These are phyloP conservation scores for Drosophila subsilvestris DNA, from an alignment of 2,888 invertebrate genomes.

Conservation along the genomic window DNA sequence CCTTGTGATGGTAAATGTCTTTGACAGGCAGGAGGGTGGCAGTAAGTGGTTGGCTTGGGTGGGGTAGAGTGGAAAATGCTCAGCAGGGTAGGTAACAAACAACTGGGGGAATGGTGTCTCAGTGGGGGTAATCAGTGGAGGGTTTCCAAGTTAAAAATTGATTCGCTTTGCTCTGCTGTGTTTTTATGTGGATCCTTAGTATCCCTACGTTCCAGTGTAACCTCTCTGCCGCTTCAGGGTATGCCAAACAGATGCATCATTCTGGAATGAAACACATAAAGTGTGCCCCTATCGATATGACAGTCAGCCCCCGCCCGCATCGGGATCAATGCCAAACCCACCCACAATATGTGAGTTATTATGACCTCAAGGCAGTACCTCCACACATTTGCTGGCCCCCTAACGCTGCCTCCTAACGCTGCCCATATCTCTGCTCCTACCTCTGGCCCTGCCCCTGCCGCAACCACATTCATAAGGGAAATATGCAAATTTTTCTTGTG, in stretches of 20 bases:
- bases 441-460: no score
- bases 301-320: conserved; percentile 20
- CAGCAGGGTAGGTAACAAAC: neutral
- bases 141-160: no score
- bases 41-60: neutral
- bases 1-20: conserved; percentile 29
- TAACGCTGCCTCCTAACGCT: neutral
- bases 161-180: no score
- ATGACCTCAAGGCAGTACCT: conserved; percentile 47
- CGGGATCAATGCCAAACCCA: neutral
- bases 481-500: conserved; percentile 69
- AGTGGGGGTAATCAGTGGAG: no score
- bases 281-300: conserved; percentile 21
- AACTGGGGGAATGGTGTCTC: neutral
- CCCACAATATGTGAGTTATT: conserved; percentile 32
- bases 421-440: neutral
- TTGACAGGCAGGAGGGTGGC: conserved; percentile 26
- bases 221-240: neutral
- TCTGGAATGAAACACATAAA: conserved; percentile 4
- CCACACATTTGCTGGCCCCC: neutral
- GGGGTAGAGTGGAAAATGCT: conserved; percentile 11
- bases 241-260: conserved; percentile 1
- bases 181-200: no score
- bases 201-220: no score
- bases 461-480: conserved; percentile 18